These are phyloP conservation scores for Gambusia yucatana DNA, from an alignment of 2,797 vertebrate genomes.

Conservation along the genomic window DNA sequence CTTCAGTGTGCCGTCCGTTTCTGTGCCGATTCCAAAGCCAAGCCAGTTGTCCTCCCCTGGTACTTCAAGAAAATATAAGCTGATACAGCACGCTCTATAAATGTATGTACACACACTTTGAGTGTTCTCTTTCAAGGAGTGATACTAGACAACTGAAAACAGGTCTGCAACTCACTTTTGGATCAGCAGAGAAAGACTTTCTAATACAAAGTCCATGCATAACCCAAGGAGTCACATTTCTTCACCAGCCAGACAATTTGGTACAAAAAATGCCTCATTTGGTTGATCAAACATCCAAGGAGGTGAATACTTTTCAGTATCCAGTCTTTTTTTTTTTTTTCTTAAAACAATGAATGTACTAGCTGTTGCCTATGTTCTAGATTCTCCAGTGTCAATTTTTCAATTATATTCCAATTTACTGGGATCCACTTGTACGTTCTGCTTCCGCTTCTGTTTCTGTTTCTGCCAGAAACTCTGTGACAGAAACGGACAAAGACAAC, in stretches of 20 bases:
- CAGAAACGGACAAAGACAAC: slow-evolving; percentile 10
- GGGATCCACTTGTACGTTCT: not conserved
- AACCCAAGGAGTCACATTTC: too few species aligned
- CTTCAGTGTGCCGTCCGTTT: not conserved
- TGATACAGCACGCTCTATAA: not conserved
- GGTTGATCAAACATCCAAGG: not conserved
- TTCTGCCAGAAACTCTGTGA: not conserved
- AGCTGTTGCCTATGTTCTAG: not conserved
- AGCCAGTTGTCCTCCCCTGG: not conserved
- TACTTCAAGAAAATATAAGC: not conserved
- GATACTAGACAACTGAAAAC: not conserved
- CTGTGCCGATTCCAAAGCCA: not conserved
- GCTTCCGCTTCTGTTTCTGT: not conserved
- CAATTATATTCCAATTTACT: not conserved
- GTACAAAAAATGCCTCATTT: too few species aligned
- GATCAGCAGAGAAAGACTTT: not conserved
- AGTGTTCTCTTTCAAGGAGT: not conserved
- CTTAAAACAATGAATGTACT: not conserved
- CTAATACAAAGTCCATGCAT: not conserved
- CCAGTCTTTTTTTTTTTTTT: too few species aligned
- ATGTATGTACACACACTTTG: not conserved
- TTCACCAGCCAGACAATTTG: too few species aligned
- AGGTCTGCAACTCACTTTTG: not conserved
- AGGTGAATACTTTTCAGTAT: not conserved
- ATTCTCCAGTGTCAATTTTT: not conserved